Evolutionary conservation across 1,140 invertebrate species (phyloP).

Genomic region (Arion vulgaris): DNA sequence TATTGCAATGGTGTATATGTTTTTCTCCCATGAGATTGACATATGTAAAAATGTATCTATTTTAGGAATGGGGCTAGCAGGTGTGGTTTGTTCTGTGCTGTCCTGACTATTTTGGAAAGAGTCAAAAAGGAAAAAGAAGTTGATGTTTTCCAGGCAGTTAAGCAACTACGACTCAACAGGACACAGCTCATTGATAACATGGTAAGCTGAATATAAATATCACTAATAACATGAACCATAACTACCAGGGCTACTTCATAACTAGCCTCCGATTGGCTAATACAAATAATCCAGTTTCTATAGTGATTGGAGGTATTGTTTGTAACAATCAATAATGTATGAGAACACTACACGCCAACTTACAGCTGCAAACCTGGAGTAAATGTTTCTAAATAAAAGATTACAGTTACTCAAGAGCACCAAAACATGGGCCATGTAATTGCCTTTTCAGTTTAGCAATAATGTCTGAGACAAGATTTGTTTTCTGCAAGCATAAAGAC

Average conservation of each 20-base stretch:
- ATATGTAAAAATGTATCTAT: no score
- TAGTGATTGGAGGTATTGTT: neutral
- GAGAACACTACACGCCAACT: neutral
- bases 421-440: no score
- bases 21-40: no score
- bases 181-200: conserved; percentile 65
- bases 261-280: neutral
- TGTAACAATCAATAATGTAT: neutral
- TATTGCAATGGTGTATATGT: no score
- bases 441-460: no score
- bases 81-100: conserved; percentile 71
- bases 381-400: neutral
- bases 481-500: no score
- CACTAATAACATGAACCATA: neutral
- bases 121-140: conserved; percentile 72
- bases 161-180: conserved; percentile 66
- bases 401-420: no score
- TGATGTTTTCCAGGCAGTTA: conserved; percentile 74
- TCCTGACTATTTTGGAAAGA: conserved; percentile 71
- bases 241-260: neutral
- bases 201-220: conserved; percentile 48
- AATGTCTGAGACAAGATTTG: no score
- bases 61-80: conserved; percentile 70
- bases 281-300: neutral
- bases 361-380: neutral